A percentile compares a stretch with the other conserved stretches of the same genome.
phyloP scores from a whole-genome alignment of 2,113 vertebrate genomes.

The Entelurus aequoreus region DNA sequence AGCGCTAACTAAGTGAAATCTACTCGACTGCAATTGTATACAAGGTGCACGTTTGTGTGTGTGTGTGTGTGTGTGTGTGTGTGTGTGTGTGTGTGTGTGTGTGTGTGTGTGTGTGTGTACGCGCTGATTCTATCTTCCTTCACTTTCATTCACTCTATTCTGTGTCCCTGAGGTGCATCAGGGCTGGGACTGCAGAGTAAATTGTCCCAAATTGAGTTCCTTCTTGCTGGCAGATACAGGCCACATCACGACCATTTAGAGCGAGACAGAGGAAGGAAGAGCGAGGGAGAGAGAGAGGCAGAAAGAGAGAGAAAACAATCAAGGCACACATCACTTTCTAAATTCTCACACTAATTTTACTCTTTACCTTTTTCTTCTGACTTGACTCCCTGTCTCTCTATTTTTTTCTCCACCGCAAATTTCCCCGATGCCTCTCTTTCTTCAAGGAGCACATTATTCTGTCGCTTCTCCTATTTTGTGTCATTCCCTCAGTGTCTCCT shows the following conservation, averaged over 20 bases:
- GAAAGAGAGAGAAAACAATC: slow-evolving; percentile 75
- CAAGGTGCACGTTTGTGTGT: slow-evolving; percentile 36
- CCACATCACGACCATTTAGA: slow-evolving; percentile 84
- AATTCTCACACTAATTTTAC: slow-evolving; percentile 84
- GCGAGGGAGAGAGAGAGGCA: slow-evolving; percentile 19
- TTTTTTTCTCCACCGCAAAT: slow-evolving; percentile 48
- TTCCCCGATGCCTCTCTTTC: slow-evolving; percentile 61
- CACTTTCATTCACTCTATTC: slow-evolving; percentile 97
- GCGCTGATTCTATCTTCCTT: slow-evolving; percentile 95
- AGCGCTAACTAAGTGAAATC: slow-evolving; percentile 92
- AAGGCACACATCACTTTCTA: slow-evolving; percentile 83
- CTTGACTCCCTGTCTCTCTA: slow-evolving; percentile 25
- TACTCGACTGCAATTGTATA: slow-evolving; percentile 86
- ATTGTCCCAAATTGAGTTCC: slow-evolving; percentile 99
- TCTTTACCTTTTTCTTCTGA: slow-evolving; percentile 73
- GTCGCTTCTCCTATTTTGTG: slow-evolving; percentile 46
- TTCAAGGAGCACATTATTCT: slow-evolving; percentile 50
- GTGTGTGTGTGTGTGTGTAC: slow-evolving; percentile 25
- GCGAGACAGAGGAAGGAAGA: slow-evolving; percentile 40
- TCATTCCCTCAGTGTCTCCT: slow-evolving; percentile 46
- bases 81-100: slow-evolving; percentile 28
- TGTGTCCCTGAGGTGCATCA: slow-evolving; percentile 86
- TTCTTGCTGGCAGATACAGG: slow-evolving; percentile 89
- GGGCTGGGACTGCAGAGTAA: slow-evolving; percentile 94
- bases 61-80: slow-evolving; percentile 36